phyloP scores from a whole-genome alignment of 2,888 invertebrate species.

The Papilio gigon region DNA sequence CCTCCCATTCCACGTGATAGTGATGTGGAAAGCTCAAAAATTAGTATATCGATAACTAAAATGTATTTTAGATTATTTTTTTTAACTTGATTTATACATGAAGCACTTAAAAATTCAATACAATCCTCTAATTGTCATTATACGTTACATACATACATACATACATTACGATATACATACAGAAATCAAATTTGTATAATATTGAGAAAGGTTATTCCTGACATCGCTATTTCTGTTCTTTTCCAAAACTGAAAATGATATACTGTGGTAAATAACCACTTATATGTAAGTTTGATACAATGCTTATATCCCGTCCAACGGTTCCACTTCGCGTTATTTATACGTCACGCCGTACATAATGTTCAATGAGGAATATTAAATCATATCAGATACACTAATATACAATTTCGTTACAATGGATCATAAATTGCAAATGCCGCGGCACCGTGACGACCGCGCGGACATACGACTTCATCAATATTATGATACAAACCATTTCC shows the following conservation, averaged over 20 bases:
- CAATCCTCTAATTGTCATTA: too few relatives aligned
- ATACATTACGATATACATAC: too few relatives aligned
- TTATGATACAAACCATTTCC: constrained; percentile 35
- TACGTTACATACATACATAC: too few relatives aligned
- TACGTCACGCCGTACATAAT: constrained; percentile 19
- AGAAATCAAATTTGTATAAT: not conserved
- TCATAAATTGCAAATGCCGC: constrained; percentile 35
- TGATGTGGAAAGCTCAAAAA: constrained; percentile 16
- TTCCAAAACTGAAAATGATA: not conserved
- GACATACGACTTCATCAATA: constrained; percentile 35
- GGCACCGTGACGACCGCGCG: constrained; percentile 34
- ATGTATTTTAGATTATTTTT: not conserved
- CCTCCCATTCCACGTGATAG: constrained; percentile 13
- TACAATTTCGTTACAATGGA: constrained; percentile 38
- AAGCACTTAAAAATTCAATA: not conserved
- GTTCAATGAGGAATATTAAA: constrained; percentile 31
- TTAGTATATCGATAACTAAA: not conserved
- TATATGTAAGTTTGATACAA: not conserved
- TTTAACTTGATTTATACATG: too few relatives aligned
- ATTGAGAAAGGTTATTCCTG: not conserved
- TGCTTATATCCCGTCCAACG: not conserved
- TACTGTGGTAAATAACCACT: not conserved
- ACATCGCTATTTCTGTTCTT: not conserved
- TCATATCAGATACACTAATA: constrained; percentile 13
- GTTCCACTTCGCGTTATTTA: constrained; percentile 1